A percentile compares a stretch with the other conserved stretches of the same genome.
Evolutionary conservation across 2,113 vertebrate genomes (phyloP).

Genomic region (Polypterus senegalus): DNA sequence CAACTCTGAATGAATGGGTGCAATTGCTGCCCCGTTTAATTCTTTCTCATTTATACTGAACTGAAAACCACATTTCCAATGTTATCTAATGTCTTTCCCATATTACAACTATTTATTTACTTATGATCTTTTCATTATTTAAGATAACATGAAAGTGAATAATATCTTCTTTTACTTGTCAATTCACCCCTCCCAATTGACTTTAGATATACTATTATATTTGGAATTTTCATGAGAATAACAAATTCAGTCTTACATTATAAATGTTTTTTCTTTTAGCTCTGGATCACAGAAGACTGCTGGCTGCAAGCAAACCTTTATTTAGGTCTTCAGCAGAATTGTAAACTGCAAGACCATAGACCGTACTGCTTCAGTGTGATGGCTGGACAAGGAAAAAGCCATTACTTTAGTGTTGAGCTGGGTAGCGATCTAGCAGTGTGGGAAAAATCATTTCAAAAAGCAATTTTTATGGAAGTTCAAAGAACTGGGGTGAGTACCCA

Average conservation of each 20-base stretch:
- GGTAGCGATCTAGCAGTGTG: slow-evolving; percentile 68
- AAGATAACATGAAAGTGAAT: no score
- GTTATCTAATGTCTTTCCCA: no score
- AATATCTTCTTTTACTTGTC: neutral
- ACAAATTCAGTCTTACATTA: slow-evolving; percentile 24
- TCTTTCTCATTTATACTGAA: no score
- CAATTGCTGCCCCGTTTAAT: no score
- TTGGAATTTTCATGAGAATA: slow-evolving; percentile 13
- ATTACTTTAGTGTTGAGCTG: slow-evolving; percentile 73
- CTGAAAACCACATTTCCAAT: no score
- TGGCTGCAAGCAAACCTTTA: slow-evolving; percentile 73
- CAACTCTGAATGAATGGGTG: no score
- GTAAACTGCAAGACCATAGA: slow-evolving; percentile 59
- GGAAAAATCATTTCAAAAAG: slow-evolving; percentile 86
- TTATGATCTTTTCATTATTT: slow-evolving; percentile 3
- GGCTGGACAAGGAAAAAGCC: slow-evolving; percentile 68
- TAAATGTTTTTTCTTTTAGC: slow-evolving; percentile 44
- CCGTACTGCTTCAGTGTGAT: slow-evolving; percentile 75
- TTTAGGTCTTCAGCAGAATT: slow-evolving; percentile 67
- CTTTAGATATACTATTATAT: neutral
- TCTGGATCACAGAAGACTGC: slow-evolving; percentile 75
- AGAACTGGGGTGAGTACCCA: slow-evolving; percentile 65
- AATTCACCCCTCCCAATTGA: neutral
- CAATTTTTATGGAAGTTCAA: slow-evolving; percentile 82
- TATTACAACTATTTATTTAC: no score